Base-by-base conservation (phyloP, 2,113 vertebrate genomes). In the Protobothrops mucrosquamatus region DNA sequence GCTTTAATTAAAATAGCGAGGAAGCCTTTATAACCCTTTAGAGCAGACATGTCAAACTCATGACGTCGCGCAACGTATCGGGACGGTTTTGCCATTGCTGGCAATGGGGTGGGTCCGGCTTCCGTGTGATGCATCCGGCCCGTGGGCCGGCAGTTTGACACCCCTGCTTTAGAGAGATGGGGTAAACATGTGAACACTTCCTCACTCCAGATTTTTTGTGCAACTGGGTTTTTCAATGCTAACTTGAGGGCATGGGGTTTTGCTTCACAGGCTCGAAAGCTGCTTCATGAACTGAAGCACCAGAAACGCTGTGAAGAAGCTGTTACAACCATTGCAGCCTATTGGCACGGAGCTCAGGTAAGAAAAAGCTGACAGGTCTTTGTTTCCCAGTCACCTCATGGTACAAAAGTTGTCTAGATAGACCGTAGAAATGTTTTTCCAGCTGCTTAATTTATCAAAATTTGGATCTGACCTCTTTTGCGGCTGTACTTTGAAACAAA, bases 311-410 rank as follows among this genome's bases (percentile, higher is more conserved):
- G 99, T n/a, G 95, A 98, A 9, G 98, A 99, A 96, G 99, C 99
- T 0, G 99, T 94, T 94, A 99, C 99, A 20, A 98, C 98, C 93
- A 99, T 99, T 86, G 96, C 99, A 0, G 99, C 99, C 0, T 99
- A 97, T 81, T 99, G 99, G 99, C 99, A 98, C 0, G 99, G 99
- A 43, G 98, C 98, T 88, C 99, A 99, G 99, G 99, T 99, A 98
- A 9, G 92, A 48, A 91, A n/a, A 0, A 2, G 8, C 46, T 87
- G 5, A 7, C 26, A 87, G 34, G 1, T 12, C 87, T 15, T 86
- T 92, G 22, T 2, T 29, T 91, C 0, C 20, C 64, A 92, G 34
- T 92, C 74, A 54, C 26, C 26, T 0, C 1, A 0, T 0, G 11
- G 87, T 87, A 24, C 7, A 11, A 46, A 14, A n/a, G 3, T 51